These are phyloP conservation scores for Cheilosia grossa DNA, from an alignment of 2,888 invertebrate genomes.

Conservation along the genomic window DNA sequence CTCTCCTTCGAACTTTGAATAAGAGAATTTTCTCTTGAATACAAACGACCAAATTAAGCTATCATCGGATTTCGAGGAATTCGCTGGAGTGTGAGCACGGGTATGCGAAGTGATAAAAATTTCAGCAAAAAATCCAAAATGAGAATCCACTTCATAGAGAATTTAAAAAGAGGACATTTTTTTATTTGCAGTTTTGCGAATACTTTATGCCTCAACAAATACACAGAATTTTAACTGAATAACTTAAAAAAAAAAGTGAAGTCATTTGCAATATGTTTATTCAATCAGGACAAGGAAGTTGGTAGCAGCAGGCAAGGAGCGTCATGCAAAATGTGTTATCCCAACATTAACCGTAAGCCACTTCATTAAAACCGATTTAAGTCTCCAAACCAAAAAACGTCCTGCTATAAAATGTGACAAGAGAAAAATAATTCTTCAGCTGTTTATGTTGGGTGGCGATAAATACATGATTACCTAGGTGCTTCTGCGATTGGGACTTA, in stretches of 20 bases:
- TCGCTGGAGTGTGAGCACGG: slow-evolving; percentile 2
- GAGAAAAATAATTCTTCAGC: not conserved
- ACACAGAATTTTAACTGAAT: too few species aligned
- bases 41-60: slow-evolving; percentile 50
- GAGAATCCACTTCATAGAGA: slow-evolving; percentile 2
- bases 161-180: not conserved
- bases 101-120: slow-evolving; percentile 25
- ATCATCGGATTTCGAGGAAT: slow-evolving; percentile 6
- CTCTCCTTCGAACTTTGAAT: slow-evolving; percentile 21
- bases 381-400: not conserved
- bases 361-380: too few species aligned
- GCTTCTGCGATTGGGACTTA: not conserved
- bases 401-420: not conserved
- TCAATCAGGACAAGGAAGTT: too few species aligned
- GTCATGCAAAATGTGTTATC: too few species aligned
- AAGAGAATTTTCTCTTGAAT: slow-evolving; percentile 36
- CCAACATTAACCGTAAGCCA: too few species aligned
- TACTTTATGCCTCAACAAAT: too few species aligned
- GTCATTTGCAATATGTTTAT: too few species aligned
- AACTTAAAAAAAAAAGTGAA: too few species aligned
- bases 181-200: not conserved
- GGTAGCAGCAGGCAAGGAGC: too few species aligned
- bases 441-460: not conserved
- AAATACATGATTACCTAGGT: slow-evolving; percentile 15
- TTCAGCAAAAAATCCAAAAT: not conserved